Evolutionary conservation across 2,888 invertebrate genomes (phyloP).

Genomic region (Lampropteryx suffumata): DNA sequence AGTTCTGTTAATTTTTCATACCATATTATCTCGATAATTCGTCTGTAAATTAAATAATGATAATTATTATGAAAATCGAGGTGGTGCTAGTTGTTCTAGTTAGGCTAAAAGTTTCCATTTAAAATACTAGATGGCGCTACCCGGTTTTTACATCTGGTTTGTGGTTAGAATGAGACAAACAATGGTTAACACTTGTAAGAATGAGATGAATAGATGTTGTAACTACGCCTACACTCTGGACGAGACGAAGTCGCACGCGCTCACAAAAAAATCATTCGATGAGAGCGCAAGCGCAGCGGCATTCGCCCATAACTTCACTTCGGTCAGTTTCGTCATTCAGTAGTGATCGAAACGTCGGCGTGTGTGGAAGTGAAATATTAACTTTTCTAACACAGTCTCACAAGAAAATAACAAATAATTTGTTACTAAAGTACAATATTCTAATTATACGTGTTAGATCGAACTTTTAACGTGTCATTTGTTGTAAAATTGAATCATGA

Average conservation of each 20-base stretch:
- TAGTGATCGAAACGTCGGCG: slow-evolving; percentile 80
- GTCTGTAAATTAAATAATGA: too few relatives aligned
- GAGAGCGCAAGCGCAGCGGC: slow-evolving; percentile 77
- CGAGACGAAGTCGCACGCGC: slow-evolving; percentile 77
- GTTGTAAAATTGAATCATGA: slow-evolving; percentile 73
- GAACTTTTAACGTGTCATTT: slow-evolving; percentile 74
- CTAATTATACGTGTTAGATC: slow-evolving; percentile 68
- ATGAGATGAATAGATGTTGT: slow-evolving; percentile 65
- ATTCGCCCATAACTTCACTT: slow-evolving; percentile 81
- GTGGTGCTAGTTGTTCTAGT: too few relatives aligned
- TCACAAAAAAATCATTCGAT: slow-evolving; percentile 72
- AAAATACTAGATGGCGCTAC: slow-evolving; percentile 69
- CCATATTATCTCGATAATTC: too few relatives aligned
- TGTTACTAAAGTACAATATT: slow-evolving; percentile 77
- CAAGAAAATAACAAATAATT: slow-evolving; percentile 76
- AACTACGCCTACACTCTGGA: slow-evolving; percentile 76
- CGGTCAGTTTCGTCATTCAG: slow-evolving; percentile 80
- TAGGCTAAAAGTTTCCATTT: slow-evolving; percentile 45
- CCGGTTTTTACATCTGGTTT: slow-evolving; percentile 45
- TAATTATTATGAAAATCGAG: too few relatives aligned
- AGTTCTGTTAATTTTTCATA: too few relatives aligned
- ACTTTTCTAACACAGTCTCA: slow-evolving; percentile 81
- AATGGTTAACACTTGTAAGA: slow-evolving; percentile 42
- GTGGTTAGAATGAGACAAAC: slow-evolving; percentile 45
- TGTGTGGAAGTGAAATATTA: slow-evolving; percentile 81